Conservation (phyloP, 1,140 invertebrate genomes). For the Drosophila melanica region DNA sequence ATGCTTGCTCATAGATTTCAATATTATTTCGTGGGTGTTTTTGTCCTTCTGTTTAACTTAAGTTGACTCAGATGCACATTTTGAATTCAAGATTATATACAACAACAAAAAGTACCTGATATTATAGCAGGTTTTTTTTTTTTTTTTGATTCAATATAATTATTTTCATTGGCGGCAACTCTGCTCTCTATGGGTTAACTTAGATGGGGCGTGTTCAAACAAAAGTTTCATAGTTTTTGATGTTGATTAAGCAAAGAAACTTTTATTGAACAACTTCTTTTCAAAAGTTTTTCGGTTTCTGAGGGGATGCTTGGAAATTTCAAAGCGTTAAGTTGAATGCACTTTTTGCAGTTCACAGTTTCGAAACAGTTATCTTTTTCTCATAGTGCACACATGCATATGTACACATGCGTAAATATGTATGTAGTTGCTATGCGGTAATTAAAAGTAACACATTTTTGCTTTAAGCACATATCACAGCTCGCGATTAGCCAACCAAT, state of each 20-base stretch:
- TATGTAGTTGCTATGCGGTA: background rate
- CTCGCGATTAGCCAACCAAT: background rate
- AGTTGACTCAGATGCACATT: slow-evolving; percentile 5
- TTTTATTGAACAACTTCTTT: slow-evolving; percentile 30
- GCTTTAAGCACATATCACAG: background rate
- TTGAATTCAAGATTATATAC: background rate
- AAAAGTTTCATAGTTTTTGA: slow-evolving; percentile 24
- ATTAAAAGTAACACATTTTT: background rate
- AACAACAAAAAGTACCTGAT: background rate
- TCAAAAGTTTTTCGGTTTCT: slow-evolving; percentile 25
- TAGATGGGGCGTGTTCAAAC: background rate
- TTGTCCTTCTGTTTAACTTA: slow-evolving; percentile 15
- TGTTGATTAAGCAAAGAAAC: slow-evolving; percentile 37
- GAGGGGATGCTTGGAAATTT: slow-evolving; percentile 5
- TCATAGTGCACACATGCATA: background rate
- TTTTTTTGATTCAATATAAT: background rate
- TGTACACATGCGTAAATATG: background rate
- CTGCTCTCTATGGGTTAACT: background rate
- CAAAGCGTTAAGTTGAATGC: slow-evolving; percentile 2
- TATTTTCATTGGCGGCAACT: background rate
- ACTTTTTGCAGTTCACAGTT: background rate
- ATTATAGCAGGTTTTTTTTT: background rate
- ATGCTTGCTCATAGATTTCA: slow-evolving; percentile 36
- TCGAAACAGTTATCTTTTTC: background rate
- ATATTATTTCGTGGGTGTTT: slow-evolving; percentile 23